A percentile compares a stretch with the other conserved stretches of the same genome.
Conservation (phyloP, 2,797 vertebrate genomes). For the Psittacula derbiana region DNA sequence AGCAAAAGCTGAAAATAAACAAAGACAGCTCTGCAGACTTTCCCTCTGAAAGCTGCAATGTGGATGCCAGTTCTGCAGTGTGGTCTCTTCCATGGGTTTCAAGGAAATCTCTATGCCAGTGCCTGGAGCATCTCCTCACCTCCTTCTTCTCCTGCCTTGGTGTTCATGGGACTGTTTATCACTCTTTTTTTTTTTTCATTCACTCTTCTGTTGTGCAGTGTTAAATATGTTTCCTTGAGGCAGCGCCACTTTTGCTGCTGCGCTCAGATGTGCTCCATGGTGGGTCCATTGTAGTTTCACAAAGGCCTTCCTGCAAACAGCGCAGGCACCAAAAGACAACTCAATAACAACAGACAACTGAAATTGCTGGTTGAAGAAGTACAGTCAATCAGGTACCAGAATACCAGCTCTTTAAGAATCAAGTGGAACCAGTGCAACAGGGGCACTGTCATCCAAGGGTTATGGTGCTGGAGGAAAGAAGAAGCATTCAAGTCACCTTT, state of each 20-base stretch:
- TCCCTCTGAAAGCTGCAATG: background rate
- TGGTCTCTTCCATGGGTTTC: background rate
- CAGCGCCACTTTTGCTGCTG: background rate
- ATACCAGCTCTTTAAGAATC: background rate
- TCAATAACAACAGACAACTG: background rate
- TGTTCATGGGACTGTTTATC: background rate
- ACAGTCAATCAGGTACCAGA: background rate
- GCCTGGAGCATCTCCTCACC: background rate
- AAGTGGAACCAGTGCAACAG: background rate
- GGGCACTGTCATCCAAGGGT: background rate
- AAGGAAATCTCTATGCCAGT: background rate
- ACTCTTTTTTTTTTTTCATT: background rate
- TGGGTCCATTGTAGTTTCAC: background rate
- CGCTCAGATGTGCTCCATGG: background rate
- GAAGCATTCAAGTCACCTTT: background rate
- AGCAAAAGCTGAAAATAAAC: background rate
- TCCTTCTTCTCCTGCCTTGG: background rate
- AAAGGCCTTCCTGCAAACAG: background rate
- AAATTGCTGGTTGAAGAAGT: background rate
- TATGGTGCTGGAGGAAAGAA: background rate
- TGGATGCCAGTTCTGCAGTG: background rate
- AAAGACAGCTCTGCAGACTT: background rate
- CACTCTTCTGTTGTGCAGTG: background rate
- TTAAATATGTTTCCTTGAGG: background rate
- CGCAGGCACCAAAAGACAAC: background rate